Evolutionary conservation across 2,888 invertebrate species (phyloP), one percentile per base, ranked within the genome.

Genomic region (Cryptus armator): DNA sequence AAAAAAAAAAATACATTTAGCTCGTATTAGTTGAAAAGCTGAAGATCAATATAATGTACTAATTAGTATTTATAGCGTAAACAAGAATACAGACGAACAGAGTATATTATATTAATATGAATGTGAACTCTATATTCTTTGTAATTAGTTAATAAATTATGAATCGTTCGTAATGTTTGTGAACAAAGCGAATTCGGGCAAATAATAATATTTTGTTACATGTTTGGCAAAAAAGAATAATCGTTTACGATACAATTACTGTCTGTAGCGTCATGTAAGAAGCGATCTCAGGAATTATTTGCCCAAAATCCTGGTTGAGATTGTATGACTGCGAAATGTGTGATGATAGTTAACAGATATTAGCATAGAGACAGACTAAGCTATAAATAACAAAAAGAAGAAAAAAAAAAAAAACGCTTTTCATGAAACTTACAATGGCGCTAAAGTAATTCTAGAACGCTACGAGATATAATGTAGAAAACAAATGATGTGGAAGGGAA

Each of bases 71-170:
- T 4, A 56, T 56, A 56, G 56, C 24, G 56, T 56, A 19, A 19
- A 56, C 12, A 56, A 56, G 19, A 56, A 4, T 10, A 10, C 10
- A 24, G 56, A 56, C 4, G 7, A 53, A 53, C 53, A 24, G 24
- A 56, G 24, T 24, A 56, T 56, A 56, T 56, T 56, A 56, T 56
- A 56, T 37, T 37, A 37, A 37, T 56, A 19, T 56, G 56, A 10
- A 56, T 56, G 24, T 56, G 56, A 56, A 19, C 56, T 19, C 24
- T 56, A 56, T 56, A 56, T 56, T 56, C 56, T 56, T 56, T 19
- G 12, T 56, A 56, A 19, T 53, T 53, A 3, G 24, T 48, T 56
- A 12, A 24, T 3, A 24, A 56, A 24, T 56, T 24, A 10, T 10
- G 56, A 10, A 56, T 37, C 37, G 37, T 24, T 56, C 56, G 56